Base-by-base conservation (phyloP, 1,140 invertebrate species). In the Atta cephalotes region DNA sequence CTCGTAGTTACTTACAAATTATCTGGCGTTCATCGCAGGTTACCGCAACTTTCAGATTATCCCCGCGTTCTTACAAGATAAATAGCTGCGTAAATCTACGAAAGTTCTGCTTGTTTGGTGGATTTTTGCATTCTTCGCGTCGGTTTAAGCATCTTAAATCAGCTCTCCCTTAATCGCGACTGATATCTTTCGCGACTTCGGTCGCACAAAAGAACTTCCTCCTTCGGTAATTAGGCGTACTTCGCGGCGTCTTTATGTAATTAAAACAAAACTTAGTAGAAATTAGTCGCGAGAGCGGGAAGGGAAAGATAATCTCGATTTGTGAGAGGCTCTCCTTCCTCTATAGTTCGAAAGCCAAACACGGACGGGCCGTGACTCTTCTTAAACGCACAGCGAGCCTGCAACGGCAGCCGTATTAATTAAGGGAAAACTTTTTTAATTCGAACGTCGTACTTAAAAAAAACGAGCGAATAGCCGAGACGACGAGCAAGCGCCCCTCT, bases 371-470 rank as follows among this genome's bases (percentile, higher is more conserved):
- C 49, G 62, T 12, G 12, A n/a, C 70, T 84, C 80, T 31, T 25
- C n/a, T 35, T 63, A 58, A 82, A 91, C 87, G 85, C 35, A 72
- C 49, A 60, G 56, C 65, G 45, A 74, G 16, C 84, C 70, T 70
- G 51, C 77, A 66, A 70, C 76, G 60, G 51, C 79, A 66, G 77
- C 81, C 82, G 82, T 88, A 91, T 91, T 91, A 91, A 91, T 91
- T 91, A 91, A 90, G 62, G 86, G 72, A 81, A 91, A 91, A 91
- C 77, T 91, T 91, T 91, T 91, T 91, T 91, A 91, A 91, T 91
- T 91, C 86, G 86, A 81, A 45, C 77, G 77, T 58, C 79, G 86
- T 70, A 68, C 78, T 78, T 81, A 51, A 70, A 68, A 68, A 70
- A 70, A 70, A 76, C 84, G 80, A 91, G 62, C 88, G 81, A 65